Evolutionary conservation across 2,888 invertebrate genomes (phyloP).

Genomic region (Clepsis dumicolana): DNA sequence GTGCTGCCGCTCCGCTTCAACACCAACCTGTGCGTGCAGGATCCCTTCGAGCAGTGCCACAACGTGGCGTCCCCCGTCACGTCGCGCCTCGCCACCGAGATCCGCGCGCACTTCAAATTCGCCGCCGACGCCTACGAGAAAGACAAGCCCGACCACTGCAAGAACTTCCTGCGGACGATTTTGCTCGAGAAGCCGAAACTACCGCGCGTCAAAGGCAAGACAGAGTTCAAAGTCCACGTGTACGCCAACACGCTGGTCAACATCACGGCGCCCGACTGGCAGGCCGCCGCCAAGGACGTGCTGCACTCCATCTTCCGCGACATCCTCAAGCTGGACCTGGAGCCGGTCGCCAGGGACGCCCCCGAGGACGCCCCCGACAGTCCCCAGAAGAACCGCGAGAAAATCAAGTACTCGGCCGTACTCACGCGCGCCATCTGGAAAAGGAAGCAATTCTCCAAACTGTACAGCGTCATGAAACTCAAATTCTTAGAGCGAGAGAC

Average conservation of each 20-base stretch:
- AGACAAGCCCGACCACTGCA: slow-evolving; percentile 54
- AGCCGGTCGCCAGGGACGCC: slow-evolving; percentile 54
- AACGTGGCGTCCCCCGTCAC: slow-evolving; percentile 81
- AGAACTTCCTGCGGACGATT: slow-evolving; percentile 58
- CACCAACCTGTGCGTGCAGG: slow-evolving; percentile 87
- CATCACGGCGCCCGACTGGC: slow-evolving; percentile 64
- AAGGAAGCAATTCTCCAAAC: slow-evolving; percentile 56
- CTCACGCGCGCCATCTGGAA: slow-evolving; percentile 66
- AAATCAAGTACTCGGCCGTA: slow-evolving; percentile 57
- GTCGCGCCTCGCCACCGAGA: slow-evolving; percentile 55
- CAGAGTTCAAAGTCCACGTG: slow-evolving; percentile 60
- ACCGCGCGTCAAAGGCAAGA: slow-evolving; percentile 48
- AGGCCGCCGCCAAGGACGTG: slow-evolving; percentile 53
- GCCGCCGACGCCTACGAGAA: slow-evolving; percentile 62
- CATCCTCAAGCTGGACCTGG: slow-evolving; percentile 60
- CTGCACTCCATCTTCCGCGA: slow-evolving; percentile 60
- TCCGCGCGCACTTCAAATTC: slow-evolving; percentile 61
- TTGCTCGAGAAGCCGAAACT: slow-evolving; percentile 63
- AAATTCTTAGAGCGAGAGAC: slow-evolving; percentile 58
- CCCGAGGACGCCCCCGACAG: slow-evolving; percentile 52
- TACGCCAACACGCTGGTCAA: slow-evolving; percentile 52
- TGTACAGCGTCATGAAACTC: slow-evolving; percentile 48
- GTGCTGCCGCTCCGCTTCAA: slow-evolving; percentile 63
- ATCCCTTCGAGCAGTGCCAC: slow-evolving; percentile 88
- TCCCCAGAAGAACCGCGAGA: slow-evolving; percentile 51